phyloP scores from a whole-genome alignment of 2,113 vertebrate genomes.

The Phyllostomus hastatus region DNA sequence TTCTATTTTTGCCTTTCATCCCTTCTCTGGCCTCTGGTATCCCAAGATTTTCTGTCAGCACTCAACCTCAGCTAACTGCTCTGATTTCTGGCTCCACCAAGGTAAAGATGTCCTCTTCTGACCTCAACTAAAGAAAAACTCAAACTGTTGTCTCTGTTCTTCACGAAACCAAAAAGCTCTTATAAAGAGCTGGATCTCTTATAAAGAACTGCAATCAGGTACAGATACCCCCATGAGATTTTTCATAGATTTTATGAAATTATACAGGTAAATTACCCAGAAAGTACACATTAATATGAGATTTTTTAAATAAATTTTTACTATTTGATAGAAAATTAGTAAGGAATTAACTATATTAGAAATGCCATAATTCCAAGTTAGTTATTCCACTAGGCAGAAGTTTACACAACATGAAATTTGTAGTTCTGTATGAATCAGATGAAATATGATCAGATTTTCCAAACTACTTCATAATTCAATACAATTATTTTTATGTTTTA shows the following conservation, averaged over 20 bases:
- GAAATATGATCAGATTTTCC: background rate
- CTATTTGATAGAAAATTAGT: background rate
- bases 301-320: background rate
- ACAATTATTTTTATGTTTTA: background rate
- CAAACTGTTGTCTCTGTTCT: background rate
- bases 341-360: background rate
- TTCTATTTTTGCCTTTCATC: conserved; percentile 48
- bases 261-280: background rate
- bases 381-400: background rate
- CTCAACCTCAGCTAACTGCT: background rate
- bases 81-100: background rate
- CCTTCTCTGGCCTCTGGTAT: background rate
- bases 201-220: background rate
- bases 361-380: background rate
- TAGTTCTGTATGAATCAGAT: background rate
- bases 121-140: background rate
- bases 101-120: background rate
- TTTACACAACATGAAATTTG: background rate
- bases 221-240: background rate
- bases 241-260: background rate
- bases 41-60: conserved; percentile 25
- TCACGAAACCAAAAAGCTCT: background rate
- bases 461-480: background rate
- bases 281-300: background rate
- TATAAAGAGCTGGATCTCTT: background rate